These are phyloP conservation scores for Palythoa grandis DNA, from an alignment of 92 coral and sea anemone genomes.

Conservation along the genomic window DNA sequence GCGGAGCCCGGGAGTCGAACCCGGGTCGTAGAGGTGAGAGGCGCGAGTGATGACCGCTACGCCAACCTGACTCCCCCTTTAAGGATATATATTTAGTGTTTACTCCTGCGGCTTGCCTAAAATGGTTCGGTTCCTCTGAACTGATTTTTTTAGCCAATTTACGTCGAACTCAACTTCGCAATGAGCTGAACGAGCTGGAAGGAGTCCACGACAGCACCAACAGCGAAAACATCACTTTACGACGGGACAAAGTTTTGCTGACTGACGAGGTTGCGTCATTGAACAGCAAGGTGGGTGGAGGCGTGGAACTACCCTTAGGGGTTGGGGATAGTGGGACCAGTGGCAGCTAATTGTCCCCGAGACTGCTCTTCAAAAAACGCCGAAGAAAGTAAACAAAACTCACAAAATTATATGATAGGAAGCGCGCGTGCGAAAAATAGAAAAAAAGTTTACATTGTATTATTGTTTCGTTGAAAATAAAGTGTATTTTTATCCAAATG, in stretches of 20 bases:
- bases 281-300: slow-evolving; percentile 74
- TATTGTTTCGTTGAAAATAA: too few species aligned
- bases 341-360: not conserved
- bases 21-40: too few species aligned
- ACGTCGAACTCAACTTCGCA: slow-evolving; percentile 84
- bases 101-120: not conserved
- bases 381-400: too few species aligned
- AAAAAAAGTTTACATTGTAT: too few species aligned
- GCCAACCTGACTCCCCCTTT: too few species aligned
- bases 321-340: not conserved
- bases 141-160: slow-evolving; percentile 68
- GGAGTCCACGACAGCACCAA: slow-evolving; percentile 71
- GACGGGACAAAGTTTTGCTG: slow-evolving; percentile 87
- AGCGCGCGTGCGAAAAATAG: too few species aligned
- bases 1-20: too few species aligned
- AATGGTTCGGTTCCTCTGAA: not conserved
- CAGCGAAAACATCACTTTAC: slow-evolving; percentile 78
- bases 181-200: slow-evolving; percentile 86
- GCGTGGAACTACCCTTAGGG: not conserved
- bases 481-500: too few species aligned
- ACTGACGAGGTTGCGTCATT: slow-evolving; percentile 88
- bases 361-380: too few species aligned
- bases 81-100: not conserved
- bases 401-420: too few species aligned
- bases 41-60: too few species aligned